Conservation (phyloP, 2,888 invertebrate genomes). For the Perizoma affinitatum region DNA sequence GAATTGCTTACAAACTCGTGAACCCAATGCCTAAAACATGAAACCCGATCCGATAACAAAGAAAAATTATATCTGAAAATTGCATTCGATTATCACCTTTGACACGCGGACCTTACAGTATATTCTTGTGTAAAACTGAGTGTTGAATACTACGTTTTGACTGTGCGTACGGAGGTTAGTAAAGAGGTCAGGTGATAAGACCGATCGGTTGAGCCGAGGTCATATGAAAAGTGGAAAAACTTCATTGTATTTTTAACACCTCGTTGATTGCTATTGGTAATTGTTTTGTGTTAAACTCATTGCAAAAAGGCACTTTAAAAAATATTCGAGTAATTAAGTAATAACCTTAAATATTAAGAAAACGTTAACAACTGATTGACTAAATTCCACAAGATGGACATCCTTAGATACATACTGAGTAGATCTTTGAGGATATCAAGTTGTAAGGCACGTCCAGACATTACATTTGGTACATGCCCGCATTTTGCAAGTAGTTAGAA, state of each 20-base stretch:
- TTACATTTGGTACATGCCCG: too few species aligned
- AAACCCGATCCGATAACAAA: slow-evolving; percentile 64
- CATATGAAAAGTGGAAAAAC: slow-evolving; percentile 69
- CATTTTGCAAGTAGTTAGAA: too few species aligned
- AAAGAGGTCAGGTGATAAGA: slow-evolving; percentile 80
- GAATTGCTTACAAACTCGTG: slow-evolving; percentile 57
- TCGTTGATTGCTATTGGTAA: slow-evolving; percentile 31
- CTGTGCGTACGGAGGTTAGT: slow-evolving; percentile 51
- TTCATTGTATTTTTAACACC: slow-evolving; percentile 36
- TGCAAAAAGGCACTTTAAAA: too few species aligned
- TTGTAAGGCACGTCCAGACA: too few species aligned
- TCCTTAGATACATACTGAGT: too few species aligned
- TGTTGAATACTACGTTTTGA: slow-evolving; percentile 49
- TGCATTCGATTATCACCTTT: slow-evolving; percentile 44
- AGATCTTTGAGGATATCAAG: too few species aligned
- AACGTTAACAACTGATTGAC: too few species aligned
- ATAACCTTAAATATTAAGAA: too few species aligned
- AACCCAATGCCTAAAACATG: slow-evolving; percentile 66
- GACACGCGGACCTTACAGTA: slow-evolving; percentile 36
- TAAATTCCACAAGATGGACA: too few species aligned
- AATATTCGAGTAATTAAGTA: too few species aligned
- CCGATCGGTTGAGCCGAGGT: slow-evolving; percentile 61
- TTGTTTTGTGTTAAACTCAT: slow-evolving; percentile 3
- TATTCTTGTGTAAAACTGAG: slow-evolving; percentile 34
- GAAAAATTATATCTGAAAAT: slow-evolving; percentile 46